Base-by-base conservation (phyloP, 2,888 invertebrate genomes). In the Rhagonycha fulva region DNA sequence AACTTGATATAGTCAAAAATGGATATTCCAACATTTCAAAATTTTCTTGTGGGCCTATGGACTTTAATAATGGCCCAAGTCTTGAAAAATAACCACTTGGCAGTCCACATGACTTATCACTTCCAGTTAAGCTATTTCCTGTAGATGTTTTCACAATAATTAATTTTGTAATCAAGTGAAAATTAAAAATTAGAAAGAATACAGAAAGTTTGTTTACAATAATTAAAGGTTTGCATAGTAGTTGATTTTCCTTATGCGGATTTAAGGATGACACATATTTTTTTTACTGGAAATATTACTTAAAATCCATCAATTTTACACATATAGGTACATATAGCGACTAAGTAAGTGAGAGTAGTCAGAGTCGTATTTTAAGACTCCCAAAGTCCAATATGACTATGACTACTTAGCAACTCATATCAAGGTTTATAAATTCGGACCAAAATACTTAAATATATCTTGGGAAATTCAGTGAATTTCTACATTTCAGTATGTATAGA, bases 1-100 rank as follows among this genome's bases (percentile, higher is more conserved):
- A 97, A 82, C 95, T 95, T 0, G 94, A 92, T 91, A 98, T 94
- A 0, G 98, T 98, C 71, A 99, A 90, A 87, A 99, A 98, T 0
- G 98, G 98, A 87, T 97, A 98, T 85, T 98, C 98, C 86, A 97
- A 88, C 93, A 97, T 94, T 80, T 97, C 97, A 82, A 97, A 89
- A 84, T 93, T 93, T 79, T 95, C 95, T 82, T 93, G 93, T 84
- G 94, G 94, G 88, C 93, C 91, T 0, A 91, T 90, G 0, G 92
- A 91, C 61, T 93, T 90, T 77, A 92, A 90, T 69, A 92, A 90
- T 61, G 87, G 87, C 68, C 87, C 87, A 69, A 87, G 85, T 82
- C 86, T 86, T 90, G 91, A 73, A 88, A 92, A 82, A 89, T 91
- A 82, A 87, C 91, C 82, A 89, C 89, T 91, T 77, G 88, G 89